A percentile compares a stretch with the other conserved stretches of the same genome.
phyloP scores from a whole-genome alignment of 2,888 invertebrate species.

The Dinocampus coccinellae region DNA sequence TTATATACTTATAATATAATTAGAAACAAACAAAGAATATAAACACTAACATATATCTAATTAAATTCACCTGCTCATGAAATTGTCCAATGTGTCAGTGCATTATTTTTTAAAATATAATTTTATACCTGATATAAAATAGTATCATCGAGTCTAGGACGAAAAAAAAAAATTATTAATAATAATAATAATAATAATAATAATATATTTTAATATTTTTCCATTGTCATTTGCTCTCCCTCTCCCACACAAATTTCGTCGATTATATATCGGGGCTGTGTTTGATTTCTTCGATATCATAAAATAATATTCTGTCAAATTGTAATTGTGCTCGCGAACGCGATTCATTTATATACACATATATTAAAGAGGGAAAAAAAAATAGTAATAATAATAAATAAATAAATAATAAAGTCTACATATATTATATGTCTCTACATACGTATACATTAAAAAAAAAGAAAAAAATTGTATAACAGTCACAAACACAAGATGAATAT shows the following conservation, averaged over 20 bases:
- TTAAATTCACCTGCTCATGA: conserved; percentile 11
- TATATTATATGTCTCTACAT: not conserved
- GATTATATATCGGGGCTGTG: conserved; percentile 56
- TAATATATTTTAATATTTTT: conserved; percentile 57
- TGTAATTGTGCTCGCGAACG: not conserved
- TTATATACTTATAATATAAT: not conserved
- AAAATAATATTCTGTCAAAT: conserved; percentile 11
- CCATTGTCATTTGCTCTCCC: not conserved
- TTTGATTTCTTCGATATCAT: conserved; percentile 46
- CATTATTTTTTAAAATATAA: conserved; percentile 50
- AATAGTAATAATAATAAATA: too few relatives aligned
- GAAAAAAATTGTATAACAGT: not conserved
- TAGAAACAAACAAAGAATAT: not conserved
- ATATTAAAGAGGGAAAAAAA: conserved; percentile 8
- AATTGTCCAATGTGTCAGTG: conserved; percentile 36
- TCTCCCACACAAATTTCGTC: conserved; percentile 48
- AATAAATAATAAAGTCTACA: too few relatives aligned
- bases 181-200: conserved; percentile 17
- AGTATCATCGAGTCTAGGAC: conserved; percentile 38
- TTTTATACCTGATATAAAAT: conserved; percentile 50
- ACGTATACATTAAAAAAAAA: not conserved
- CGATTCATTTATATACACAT: not conserved
- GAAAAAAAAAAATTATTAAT: not conserved
- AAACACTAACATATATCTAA: conserved; percentile 10
- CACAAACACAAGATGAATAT: conserved; percentile 24